Percentiles rank a stretch among this genome's conserved stretches.
Evolutionary conservation across 92 coral and sea anemone genomes (phyloP).

Genomic region (Epizoanthus stellaris): DNA sequence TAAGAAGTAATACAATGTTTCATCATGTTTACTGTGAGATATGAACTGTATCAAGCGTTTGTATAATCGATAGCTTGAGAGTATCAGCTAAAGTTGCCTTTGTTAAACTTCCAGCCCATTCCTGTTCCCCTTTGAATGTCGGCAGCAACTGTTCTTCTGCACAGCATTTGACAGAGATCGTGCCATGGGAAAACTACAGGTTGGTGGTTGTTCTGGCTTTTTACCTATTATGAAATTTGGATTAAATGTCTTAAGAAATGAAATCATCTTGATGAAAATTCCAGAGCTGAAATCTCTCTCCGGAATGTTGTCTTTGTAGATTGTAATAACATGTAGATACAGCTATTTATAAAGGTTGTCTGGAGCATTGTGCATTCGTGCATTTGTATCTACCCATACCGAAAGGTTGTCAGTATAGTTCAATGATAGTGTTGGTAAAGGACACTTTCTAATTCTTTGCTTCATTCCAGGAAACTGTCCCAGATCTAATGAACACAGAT

Average conservation of each 20-base stretch:
- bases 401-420: background rate
- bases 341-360: no score
- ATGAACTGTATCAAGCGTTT: background rate
- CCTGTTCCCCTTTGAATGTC: constrained; percentile 98
- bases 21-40: no score
- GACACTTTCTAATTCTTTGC: background rate
- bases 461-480: constrained; percentile 83
- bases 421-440: background rate
- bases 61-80: background rate
- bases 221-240: background rate
- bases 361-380: no score
- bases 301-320: no score
- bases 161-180: constrained; percentile 99
- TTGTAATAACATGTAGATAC: no score
- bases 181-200: constrained; percentile 98
- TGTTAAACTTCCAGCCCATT: constrained; percentile 79
- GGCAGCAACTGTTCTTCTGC: constrained; percentile 96
- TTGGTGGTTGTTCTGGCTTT: constrained; percentile 19
- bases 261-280: no score
- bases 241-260: no score
- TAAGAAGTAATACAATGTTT: no score
- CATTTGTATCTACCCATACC: no score
- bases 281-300: no score
- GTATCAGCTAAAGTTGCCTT: background rate
- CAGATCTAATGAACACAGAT: constrained; percentile 94